Evolutionary conservation across 2,888 invertebrate species (phyloP), one percentile per base, ranked within the genome.

Genomic region (Chesias legatella): DNA sequence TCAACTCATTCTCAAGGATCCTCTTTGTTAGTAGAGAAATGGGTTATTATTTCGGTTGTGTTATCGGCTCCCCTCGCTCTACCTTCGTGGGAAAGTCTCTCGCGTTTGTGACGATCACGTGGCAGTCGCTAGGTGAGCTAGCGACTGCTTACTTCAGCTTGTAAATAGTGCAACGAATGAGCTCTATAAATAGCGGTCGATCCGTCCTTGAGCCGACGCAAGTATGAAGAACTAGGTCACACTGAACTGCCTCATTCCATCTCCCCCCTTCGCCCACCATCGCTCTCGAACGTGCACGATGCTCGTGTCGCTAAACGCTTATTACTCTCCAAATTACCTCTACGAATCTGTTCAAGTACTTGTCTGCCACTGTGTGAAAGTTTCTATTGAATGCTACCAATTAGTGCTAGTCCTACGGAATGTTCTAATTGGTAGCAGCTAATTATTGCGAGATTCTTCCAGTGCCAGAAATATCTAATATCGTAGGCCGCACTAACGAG

Each of bases 141-240:
- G 75, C 61, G 63, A 68, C 67, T 58, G 60, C 63, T 69, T 67
- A 63, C 71, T 75, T 74, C 71, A 71, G 79, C 84, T 84, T 82
- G 82, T 82, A 83, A 83, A 83, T 70, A 73, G 71, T 79, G 71
- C 65, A 67, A 69, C 76, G 73, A 80, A 75, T 81, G 76, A 77
- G 79, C 77, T 78, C 77, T 86, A 85, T 84, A 80, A 85, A 88
- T 88, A 85, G 82, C 83, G 77, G 77, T 72, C 80, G 79, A 79
- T 82, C 76, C 78, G 88, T 85, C 88, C 86, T 88, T 88, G 86
- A 84, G 86, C 74, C 70, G 71, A 51, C 66, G 76, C 77, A 72
- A 77, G 73, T 81, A 64, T 66, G 69, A 76, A 77, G 72, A 88
- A 82, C 81, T 86, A 72, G 86, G 86, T 85, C 86, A 86, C 63